phyloP scores from a whole-genome alignment of 2,113 vertebrate species.

The Polyodon spathula region DNA sequence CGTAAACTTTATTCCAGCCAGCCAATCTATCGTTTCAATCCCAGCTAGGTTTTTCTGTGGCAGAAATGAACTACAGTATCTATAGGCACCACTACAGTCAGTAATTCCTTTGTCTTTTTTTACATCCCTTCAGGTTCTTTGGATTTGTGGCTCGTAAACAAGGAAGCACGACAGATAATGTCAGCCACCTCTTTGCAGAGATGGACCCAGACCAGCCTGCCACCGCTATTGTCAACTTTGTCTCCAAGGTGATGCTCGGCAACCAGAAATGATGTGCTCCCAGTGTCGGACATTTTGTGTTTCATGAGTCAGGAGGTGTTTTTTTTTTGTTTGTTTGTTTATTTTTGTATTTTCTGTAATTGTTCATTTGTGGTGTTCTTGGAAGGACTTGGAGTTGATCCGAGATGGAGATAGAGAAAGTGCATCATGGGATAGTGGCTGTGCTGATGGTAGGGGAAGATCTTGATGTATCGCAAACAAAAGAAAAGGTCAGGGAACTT shows the following conservation, averaged over 20 bases:
- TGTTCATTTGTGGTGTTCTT: slow-evolving; percentile 51
- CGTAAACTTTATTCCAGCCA: too few species aligned
- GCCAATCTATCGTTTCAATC: too few species aligned
- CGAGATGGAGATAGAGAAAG: slow-evolving; percentile 71
- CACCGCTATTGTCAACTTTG: slow-evolving; percentile 91
- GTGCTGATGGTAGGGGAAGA: slow-evolving; percentile 41
- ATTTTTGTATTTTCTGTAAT: slow-evolving; percentile 23
- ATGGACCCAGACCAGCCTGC: slow-evolving; percentile 88
- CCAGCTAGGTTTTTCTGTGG: too few species aligned
- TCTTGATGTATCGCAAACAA: slow-evolving; percentile 41
- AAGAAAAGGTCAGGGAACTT: slow-evolving; percentile 36
- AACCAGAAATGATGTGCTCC: slow-evolving; percentile 81
- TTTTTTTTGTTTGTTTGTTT: slow-evolving; percentile 14
- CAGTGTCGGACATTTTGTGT: slow-evolving; percentile 12
- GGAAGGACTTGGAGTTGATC: slow-evolving; percentile 72
- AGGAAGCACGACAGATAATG: slow-evolving; percentile 93
- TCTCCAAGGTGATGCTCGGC: slow-evolving; percentile 83
- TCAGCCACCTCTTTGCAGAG: slow-evolving; percentile 95
- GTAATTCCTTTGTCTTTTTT: background rate
- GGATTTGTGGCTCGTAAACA: slow-evolving; percentile 95
- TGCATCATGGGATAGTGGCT: slow-evolving; percentile 65
- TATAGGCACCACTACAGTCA: too few species aligned
- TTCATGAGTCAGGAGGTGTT: background rate
- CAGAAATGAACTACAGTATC: too few species aligned
- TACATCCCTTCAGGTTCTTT: slow-evolving; percentile 66